phyloP scores from a whole-genome alignment of 2,888 invertebrate species.

The Noctuana brunneofusca region DNA sequence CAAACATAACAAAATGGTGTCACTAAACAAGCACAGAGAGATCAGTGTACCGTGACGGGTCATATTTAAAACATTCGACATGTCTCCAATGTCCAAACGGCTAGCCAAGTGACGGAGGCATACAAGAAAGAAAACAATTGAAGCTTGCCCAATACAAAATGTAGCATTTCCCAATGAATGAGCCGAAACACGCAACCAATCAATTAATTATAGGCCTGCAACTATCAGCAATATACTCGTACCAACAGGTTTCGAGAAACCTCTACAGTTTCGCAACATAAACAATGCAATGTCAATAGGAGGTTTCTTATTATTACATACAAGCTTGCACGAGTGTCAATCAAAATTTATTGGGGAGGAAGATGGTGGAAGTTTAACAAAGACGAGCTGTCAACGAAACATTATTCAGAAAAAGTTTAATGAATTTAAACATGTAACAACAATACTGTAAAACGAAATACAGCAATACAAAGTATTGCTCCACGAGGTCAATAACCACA shows the following conservation, averaged over 20 bases:
- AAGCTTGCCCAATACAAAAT: constrained; percentile 26
- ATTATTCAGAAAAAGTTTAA: no score
- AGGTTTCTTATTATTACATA: neutral
- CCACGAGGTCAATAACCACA: constrained; percentile 27
- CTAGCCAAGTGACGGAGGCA: neutral
- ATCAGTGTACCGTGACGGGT: constrained; percentile 17
- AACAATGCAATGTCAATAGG: constrained; percentile 10
- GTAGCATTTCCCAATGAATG: constrained; percentile 25
- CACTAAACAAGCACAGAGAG: constrained; percentile 14
- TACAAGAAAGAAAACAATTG: constrained; percentile 17
- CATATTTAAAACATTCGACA: constrained; percentile 9
- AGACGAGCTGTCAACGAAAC: neutral
- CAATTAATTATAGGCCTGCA: constrained; percentile 13
- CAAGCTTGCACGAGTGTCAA: neutral
- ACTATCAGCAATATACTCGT: neutral
- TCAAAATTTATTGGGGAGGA: constrained; percentile 1
- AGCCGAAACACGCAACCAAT: constrained; percentile 24
- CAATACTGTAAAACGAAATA: constrained; percentile 15
- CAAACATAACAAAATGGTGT: constrained; percentile 13
- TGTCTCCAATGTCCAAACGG: constrained; percentile 5
- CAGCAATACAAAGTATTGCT: constrained; percentile 6
- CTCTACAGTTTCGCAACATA: constrained; percentile 18
- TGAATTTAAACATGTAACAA: neutral
- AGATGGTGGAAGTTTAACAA: neutral
- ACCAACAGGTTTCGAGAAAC: constrained; percentile 16